Conservation (phyloP, 1,140 invertebrate species). For the Apolygus lucorum region DNA sequence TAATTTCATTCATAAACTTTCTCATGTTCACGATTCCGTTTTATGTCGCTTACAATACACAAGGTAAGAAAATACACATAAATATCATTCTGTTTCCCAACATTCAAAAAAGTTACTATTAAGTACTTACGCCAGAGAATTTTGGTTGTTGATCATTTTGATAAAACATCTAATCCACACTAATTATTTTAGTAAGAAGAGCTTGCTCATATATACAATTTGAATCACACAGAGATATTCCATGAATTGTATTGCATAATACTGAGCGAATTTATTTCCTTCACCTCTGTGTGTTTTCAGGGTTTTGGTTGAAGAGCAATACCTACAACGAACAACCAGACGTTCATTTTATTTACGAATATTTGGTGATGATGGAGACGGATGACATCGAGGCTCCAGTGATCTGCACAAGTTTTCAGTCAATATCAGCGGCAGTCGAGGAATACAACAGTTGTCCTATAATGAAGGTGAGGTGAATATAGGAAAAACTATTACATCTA, state of each 20-base stretch:
- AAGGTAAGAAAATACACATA: slow-evolving; percentile 48
- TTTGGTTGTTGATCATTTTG: background rate
- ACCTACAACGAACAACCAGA: slow-evolving; percentile 49
- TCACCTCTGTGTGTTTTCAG: slow-evolving; percentile 38
- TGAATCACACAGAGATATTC: no score
- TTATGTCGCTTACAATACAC: slow-evolving; percentile 47
- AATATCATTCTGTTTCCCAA: background rate
- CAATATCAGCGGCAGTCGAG: slow-evolving; percentile 26
- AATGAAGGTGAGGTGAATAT: slow-evolving; percentile 37
- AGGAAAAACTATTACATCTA: background rate
- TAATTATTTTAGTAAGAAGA: background rate
- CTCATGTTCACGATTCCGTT: slow-evolving; percentile 47
- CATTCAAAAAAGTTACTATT: background rate
- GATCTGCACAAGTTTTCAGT: slow-evolving; percentile 48
- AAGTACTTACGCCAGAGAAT: background rate
- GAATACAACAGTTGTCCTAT: slow-evolving; percentile 38
- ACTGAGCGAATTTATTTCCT: background rate
- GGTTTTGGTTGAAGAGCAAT: slow-evolving; percentile 50
- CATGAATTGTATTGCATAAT: background rate
- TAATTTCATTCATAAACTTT: slow-evolving; percentile 42
- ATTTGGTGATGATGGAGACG: slow-evolving; percentile 49
- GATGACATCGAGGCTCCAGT: slow-evolving; percentile 45
- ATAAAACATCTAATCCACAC: background rate
- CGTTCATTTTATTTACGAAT: slow-evolving; percentile 53
- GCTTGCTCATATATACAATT: no score